Conservation (phyloP, 30 jellyfish, hydroid and myxozoan species). For the Aurelia aurita complex sp. Pacific region DNA sequence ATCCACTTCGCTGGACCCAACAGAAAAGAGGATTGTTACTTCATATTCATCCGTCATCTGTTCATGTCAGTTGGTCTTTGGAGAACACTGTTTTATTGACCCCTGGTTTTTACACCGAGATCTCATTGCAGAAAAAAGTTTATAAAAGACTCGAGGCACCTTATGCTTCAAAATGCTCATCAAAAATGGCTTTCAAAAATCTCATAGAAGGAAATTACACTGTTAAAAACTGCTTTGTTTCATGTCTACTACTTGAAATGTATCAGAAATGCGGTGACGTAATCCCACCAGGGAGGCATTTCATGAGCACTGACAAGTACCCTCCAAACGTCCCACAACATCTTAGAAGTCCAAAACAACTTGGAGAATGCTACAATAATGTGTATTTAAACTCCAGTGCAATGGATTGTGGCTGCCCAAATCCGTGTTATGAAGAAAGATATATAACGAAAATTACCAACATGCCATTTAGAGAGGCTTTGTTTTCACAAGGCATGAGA, state of each 20-base stretch:
- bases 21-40: not conserved
- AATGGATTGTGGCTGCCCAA: slow-evolving; percentile 21
- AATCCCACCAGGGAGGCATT: not conserved
- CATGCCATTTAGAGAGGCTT: slow-evolving; percentile 21
- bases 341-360: too few species aligned
- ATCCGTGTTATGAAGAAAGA: slow-evolving; percentile 25
- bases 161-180: slow-evolving; percentile 16
- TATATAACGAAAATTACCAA: slow-evolving; percentile 10
- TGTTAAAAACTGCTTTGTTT: not conserved
- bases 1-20: not conserved
- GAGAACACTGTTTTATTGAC: not conserved
- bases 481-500: not conserved
- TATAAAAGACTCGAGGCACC: slow-evolving; percentile 9
- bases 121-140: slow-evolving; percentile 15
- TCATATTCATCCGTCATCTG: slow-evolving; percentile 7
- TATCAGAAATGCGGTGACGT: slow-evolving; percentile 4
- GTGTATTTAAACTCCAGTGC: not conserved
- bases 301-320: too few species aligned
- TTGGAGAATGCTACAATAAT: too few species aligned
- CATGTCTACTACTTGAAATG: not conserved
- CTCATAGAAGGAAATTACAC: slow-evolving; percentile 11
- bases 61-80: not conserved
- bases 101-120: slow-evolving; percentile 25
- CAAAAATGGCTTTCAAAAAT: not conserved
- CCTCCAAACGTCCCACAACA: too few species aligned